phyloP scores from a whole-genome alignment of 2,113 vertebrate genomes.

The Pelmatolapia mariae region DNA sequence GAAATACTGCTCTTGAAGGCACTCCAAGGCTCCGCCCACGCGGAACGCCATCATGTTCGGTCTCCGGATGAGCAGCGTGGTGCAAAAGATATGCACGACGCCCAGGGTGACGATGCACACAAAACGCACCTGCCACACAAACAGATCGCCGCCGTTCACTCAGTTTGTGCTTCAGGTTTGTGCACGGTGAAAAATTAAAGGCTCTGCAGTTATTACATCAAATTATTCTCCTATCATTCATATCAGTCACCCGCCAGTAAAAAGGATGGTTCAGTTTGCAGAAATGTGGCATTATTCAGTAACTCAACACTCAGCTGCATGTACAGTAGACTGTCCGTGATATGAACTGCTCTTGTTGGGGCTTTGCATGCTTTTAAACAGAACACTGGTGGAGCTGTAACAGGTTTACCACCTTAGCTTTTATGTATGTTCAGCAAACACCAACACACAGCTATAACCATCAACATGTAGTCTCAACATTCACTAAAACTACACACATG shows the following conservation, averaged over 20 bases:
- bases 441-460: neutral
- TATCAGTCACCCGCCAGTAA: neutral
- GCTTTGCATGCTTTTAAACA: neutral
- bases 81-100: conserved; percentile 69
- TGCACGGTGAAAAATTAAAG: neutral
- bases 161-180: neutral
- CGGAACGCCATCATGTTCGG: conserved; percentile 84
- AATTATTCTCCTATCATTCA: neutral
- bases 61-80: conserved; percentile 66
- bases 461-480: neutral
- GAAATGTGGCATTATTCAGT: neutral
- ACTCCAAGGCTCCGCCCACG: conserved; percentile 80
- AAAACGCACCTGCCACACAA: conserved; percentile 72
- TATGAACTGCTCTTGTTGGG: neutral
- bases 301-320: neutral
- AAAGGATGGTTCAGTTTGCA: neutral
- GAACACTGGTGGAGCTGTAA: neutral
- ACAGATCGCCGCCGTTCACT: neutral
- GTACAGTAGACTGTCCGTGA: neutral
- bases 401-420: neutral
- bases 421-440: neutral
- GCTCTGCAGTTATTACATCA: neutral
- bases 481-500: no score
- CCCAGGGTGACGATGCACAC: conserved; percentile 73
- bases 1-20: conserved; percentile 78